phyloP scores from a whole-genome alignment of 2,113 vertebrate species.

The Hemichromis elongatus region DNA sequence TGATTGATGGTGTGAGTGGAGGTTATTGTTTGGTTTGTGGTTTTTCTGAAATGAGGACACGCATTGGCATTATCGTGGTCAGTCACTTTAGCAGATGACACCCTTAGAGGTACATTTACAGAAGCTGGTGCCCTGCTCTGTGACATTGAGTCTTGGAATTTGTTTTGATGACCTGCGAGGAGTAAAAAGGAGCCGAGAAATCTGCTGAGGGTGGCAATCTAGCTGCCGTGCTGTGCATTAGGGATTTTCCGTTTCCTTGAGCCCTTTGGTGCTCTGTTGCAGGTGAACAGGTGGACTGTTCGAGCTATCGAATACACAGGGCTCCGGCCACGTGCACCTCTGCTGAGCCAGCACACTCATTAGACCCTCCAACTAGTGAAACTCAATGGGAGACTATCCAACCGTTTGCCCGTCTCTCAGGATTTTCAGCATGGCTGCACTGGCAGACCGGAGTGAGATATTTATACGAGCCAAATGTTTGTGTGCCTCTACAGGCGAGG shows the following conservation, averaged over 20 bases:
- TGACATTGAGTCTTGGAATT: background rate
- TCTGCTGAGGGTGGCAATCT: constrained; percentile 14
- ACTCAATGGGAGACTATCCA: constrained; percentile 48
- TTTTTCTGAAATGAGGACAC: background rate
- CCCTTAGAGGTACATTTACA: background rate
- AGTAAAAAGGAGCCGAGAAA: background rate
- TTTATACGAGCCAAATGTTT: constrained; percentile 54
- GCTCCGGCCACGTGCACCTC: constrained; percentile 24
- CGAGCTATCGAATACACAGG: constrained; percentile 12
- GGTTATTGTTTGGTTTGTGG: background rate
- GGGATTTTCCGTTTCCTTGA: constrained; percentile 31
- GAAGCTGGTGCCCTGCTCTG: background rate
- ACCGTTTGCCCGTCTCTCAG: constrained; percentile 39
- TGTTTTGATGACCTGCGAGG: background rate
- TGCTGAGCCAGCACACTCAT: constrained; percentile 62
- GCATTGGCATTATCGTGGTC: background rate
- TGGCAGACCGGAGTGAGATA: constrained; percentile 38
- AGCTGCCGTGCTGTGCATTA: background rate
- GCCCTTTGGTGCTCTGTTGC: constrained; percentile 6
- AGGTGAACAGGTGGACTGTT: constrained; percentile 23
- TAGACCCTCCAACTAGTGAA: constrained; percentile 49
- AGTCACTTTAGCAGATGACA: background rate
- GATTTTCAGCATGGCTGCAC: constrained; percentile 51
- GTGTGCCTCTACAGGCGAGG: constrained; percentile 10
- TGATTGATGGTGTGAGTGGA: background rate